Base-by-base conservation (phyloP, 2,888 invertebrate genomes). In the Athetis lepigone region DNA sequence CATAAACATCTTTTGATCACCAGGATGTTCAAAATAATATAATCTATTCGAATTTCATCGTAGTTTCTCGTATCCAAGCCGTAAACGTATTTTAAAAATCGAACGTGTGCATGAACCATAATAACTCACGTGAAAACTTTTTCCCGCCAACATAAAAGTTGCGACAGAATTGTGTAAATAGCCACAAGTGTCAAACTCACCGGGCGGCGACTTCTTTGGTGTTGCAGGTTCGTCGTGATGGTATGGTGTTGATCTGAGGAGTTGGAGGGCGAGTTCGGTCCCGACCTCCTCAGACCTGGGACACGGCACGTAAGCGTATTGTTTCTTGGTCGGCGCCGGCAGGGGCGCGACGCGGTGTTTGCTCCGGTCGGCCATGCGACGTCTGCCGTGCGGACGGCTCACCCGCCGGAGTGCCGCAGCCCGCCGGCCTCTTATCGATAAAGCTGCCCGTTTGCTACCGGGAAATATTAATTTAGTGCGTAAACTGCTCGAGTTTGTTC, bases 271-370 rank as follows among this genome's bases (percentile, higher is more conserved):
- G 68, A 92, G 88, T 66, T 94, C 94, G 0, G 95, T 95, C 65
- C 95, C 95, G 51, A 95, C 94, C 75, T 95, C 95, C 82, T 95
- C 95, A 66, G 95, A 95, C 56, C 95, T 84, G 61, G 95, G 95
- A 77, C 95, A 95, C 71, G 95, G 95, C 19, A 88, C 83, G 74
- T 95, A 95, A 81, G 95, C 95, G 92, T 95, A 95, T 40, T 95
- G 93, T 81, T 91, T 92, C 71, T 93, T 94, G 66, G 91, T 89
- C 85, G 86, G 90, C 89, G 90, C 92, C 90, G 92, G 92, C 62
- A 88, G 85, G 83, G 94, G 94, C 93, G 94, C 94, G 91, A 95
- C 94, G 90, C 95, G 94, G 79, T 94, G 84, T 85, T 88, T 93
- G 83, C 90, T 89, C 86, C 94, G 94, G 84, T 95, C 94, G 89